Evolutionary conservation across 2,888 invertebrate genomes (phyloP).

Genomic region (Cordilura impudica): DNA sequence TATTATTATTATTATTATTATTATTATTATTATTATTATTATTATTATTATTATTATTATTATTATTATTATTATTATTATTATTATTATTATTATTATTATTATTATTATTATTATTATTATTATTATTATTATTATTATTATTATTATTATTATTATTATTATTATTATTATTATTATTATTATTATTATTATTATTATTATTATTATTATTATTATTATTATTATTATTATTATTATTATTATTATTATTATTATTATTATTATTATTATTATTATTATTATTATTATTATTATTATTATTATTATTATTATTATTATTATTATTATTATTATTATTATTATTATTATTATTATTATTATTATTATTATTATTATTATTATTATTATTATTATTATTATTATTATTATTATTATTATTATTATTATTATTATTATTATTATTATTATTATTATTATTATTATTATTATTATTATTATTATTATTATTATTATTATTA

Average conservation of each 20-base stretch:
- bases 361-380: neutral
- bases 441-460: neutral
- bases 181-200: neutral
- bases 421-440: neutral
- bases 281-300: neutral
- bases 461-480: neutral
- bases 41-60: neutral
- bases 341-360: neutral
- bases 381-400: neutral
- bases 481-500: neutral
- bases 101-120: neutral
- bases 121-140: neutral
- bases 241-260: neutral
- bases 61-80: neutral
- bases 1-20: neutral
- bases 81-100: neutral
- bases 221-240: neutral
- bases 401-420: neutral
- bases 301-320: neutral
- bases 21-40: neutral
- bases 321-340: neutral
- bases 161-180: neutral
- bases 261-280: neutral
- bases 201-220: neutral
- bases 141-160: neutral